These are phyloP conservation scores for Drosophila kambysellisi DNA, from an alignment of 2,888 invertebrate genomes.

Conservation along the genomic window DNA sequence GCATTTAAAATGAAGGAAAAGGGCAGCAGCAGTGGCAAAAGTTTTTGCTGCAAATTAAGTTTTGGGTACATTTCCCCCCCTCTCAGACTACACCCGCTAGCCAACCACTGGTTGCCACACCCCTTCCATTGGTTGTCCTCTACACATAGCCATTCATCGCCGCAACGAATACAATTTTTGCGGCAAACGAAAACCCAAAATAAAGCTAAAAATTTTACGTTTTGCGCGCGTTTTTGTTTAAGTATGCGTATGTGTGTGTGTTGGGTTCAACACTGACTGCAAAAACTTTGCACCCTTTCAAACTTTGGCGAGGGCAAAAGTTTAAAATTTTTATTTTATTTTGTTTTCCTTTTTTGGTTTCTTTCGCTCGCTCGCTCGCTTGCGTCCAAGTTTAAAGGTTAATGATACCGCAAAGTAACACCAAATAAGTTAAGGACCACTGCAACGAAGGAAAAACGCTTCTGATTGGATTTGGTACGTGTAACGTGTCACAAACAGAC, in stretches of 20 bases:
- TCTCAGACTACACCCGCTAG: neutral
- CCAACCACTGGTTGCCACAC: neutral
- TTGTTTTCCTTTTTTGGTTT: neutral
- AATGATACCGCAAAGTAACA: constrained; percentile 76
- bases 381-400: constrained; percentile 75
- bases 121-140: neutral
- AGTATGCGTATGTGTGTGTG: constrained; percentile 20
- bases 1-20: constrained; percentile 61
- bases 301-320: constrained; percentile 72
- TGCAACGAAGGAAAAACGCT: constrained; percentile 52
- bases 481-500: constrained; percentile 17
- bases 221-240: constrained; percentile 31
- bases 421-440: constrained; percentile 73
- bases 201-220: constrained; percentile 77
- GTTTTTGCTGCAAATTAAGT: constrained; percentile 75
- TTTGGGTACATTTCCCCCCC: constrained; percentile 39
- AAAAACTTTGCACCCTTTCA: constrained; percentile 59
- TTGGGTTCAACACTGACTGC: constrained; percentile 57
- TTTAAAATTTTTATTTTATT: constrained; percentile 67
- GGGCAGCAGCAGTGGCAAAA: constrained; percentile 44
- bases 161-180: constrained; percentile 77
- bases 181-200: constrained; percentile 79
- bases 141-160: constrained; percentile 38
- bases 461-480: constrained; percentile 74
- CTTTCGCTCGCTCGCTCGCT: constrained; percentile 22